Evolutionary conservation across 2,113 vertebrate genomes (phyloP), one percentile per base, ranked within the genome.

Genomic region (Halichoerus grypus): DNA sequence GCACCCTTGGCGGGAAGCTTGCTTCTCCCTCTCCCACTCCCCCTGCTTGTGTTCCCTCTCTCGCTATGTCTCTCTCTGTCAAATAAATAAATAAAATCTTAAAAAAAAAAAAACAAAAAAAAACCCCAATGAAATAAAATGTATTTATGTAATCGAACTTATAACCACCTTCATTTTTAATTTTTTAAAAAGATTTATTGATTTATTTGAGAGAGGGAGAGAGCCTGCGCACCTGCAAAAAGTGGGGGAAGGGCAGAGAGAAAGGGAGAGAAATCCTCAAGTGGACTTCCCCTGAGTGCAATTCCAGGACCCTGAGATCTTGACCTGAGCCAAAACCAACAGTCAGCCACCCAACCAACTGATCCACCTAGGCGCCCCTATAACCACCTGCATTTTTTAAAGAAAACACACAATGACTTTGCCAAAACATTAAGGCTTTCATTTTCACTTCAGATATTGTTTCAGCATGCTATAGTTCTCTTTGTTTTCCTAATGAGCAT

Each of bases 401-500:
- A 88, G 33, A 51, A 86, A 92, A 84, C 74, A 10, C 31, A 42
- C 1, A 87, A 28, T 22, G 16, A 3, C 76, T 96, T 53, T 96
- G 16, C 6, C 26, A 86, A 31, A 74, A 89, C 42, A 67, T 95
- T 55, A 94, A 89, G 28, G 1, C 82, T 88, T 83, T 65, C 19
- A 36, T 95, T 88, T 91, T 69, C 39, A 95, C 67, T 36, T 85
- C 55, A 42, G 69, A 63, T 55, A 63, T 83, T 92, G 55, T 92
- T 97, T 97, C 42, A 46, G 9, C 77, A 21, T 59, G 7, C 33
- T 96, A 28, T 31, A 51, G 77, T 96, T 97, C 24, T 77, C 3
- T 67, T 92, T 94, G 57, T 59, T 88, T 97, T 94, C 65, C 57
- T 65, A 55, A 57, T 21, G 13, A 71, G 4, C 59, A 94, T 86